Base-by-base conservation (phyloP, 2,113 vertebrate species). In the Anarrhichthys ocellatus region DNA sequence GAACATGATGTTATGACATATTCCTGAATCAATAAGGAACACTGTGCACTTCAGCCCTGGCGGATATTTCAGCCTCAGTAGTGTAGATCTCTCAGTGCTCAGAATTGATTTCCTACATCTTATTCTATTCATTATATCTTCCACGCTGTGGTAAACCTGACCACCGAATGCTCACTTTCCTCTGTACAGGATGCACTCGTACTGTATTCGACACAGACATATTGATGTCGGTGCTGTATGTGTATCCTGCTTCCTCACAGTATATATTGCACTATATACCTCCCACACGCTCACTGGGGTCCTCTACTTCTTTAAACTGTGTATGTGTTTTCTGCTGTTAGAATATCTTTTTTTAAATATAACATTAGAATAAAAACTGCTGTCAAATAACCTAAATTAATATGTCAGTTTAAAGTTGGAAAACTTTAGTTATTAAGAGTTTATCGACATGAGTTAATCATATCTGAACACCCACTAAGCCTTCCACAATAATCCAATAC, bases 1-100 rank as follows among this genome's bases (percentile, higher is more conserved):
- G 76, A 91, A 87, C 85, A 85, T 82, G 88, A 88, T 90, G 85
- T 54, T 82, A 87, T 90, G 92, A 87, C 81, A 81, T 91, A 73
- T 78, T 74, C 74, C 64, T 48, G 67, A 84, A 89, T 92, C 90
- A 70, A 90, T 91, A 83, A 82, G n/a, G 24, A 85, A 81, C 62
- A 38, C 64, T 62, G 61, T 50, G 80, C 70, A 74, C 84, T 83
- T 73, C 73, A 61, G 54, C 69, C 63, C 56, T 34, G 1, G 40
- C n/a, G 13, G 63, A 62, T 40, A 42, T 50, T 73, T 71, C 75
- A 77, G 69, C 67, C 69, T 75, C 17, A 2, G 85, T 56, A 81
- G 42, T 72, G 54, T 20, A 65, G 64, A 70, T 44, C 17, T 62
- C 58, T 52, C 66, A 64, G 52, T 18, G 78, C 74, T 62, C 36